Percentiles rank a stretch among this genome's conserved stretches.
These are phyloP conservation scores for Margarornis squamiger DNA, from an alignment of 2,797 vertebrate genomes.

Conservation along the genomic window DNA sequence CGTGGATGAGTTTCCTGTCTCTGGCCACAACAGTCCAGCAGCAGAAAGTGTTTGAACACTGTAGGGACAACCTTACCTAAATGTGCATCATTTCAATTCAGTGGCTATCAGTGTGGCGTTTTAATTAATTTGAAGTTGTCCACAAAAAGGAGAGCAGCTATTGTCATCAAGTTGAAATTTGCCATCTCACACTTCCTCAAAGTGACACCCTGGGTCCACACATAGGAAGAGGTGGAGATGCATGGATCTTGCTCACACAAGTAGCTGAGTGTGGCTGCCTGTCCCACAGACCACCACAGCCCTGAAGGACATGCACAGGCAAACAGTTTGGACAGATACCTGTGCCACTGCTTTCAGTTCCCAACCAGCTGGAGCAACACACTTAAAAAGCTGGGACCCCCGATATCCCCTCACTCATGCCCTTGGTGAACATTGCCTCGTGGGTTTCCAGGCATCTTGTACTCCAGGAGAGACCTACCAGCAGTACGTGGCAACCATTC, in stretches of 20 bases:
- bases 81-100: background rate
- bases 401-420: background rate
- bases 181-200: background rate
- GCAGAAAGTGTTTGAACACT: background rate
- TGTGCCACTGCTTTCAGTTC: background rate
- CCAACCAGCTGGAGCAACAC: background rate
- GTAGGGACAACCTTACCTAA: background rate
- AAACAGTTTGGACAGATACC: background rate
- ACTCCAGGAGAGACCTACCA: background rate
- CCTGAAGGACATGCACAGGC: accelerated
- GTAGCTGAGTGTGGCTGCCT: background rate
- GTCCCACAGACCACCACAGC: background rate
- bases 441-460: background rate
- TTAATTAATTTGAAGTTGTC: background rate
- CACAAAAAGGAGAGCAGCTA: background rate
- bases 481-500: background rate
- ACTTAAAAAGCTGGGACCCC: background rate
- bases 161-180: background rate
- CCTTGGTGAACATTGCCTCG: background rate
- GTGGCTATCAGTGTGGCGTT: background rate
- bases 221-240: background rate
- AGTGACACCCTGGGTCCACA: background rate
- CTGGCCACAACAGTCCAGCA: background rate
- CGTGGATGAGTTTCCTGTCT: background rate
- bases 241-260: background rate